phyloP scores from a whole-genome alignment of 2,797 vertebrate species.

The Cyclopterus lumpus region DNA sequence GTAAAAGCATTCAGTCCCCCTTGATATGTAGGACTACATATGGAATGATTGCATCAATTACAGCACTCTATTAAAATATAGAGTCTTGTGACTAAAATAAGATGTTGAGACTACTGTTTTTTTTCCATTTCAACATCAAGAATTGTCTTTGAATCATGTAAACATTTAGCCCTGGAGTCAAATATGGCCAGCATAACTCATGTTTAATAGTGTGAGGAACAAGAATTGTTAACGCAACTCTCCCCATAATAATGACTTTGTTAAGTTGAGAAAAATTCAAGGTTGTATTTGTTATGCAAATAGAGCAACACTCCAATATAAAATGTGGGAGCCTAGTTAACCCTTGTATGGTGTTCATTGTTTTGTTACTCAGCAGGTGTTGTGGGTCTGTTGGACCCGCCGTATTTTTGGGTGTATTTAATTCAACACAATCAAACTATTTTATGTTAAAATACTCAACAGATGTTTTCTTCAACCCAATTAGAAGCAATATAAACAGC shows the following conservation, averaged over 20 bases:
- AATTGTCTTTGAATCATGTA: background rate
- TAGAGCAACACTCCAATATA: background rate
- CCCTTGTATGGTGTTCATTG: too few relatives aligned
- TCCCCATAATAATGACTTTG: too few relatives aligned
- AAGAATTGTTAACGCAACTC: background rate
- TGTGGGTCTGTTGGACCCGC: too few relatives aligned
- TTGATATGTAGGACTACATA: background rate
- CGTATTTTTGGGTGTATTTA: too few relatives aligned
- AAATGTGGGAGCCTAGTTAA: background rate
- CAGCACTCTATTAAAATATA: slow-evolving; percentile 12
- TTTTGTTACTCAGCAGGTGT: too few relatives aligned
- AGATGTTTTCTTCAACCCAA: too few relatives aligned
- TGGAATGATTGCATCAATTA: slow-evolving; percentile 30
- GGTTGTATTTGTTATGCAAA: background rate
- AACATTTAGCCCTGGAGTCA: background rate
- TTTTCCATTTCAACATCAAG: slow-evolving; percentile 21
- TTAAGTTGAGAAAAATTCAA: background rate
- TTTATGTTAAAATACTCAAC: too few relatives aligned
- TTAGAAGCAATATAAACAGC: too few relatives aligned
- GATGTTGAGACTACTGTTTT: background rate
- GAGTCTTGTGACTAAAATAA: background rate
- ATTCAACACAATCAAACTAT: too few relatives aligned
- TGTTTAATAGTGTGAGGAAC: background rate
- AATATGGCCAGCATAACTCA: background rate
- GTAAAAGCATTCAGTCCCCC: slow-evolving; percentile 15